These are phyloP conservation scores for Leptinotarsa undecemlineata DNA, from an alignment of 1,140 invertebrate species.

Conservation along the genomic window DNA sequence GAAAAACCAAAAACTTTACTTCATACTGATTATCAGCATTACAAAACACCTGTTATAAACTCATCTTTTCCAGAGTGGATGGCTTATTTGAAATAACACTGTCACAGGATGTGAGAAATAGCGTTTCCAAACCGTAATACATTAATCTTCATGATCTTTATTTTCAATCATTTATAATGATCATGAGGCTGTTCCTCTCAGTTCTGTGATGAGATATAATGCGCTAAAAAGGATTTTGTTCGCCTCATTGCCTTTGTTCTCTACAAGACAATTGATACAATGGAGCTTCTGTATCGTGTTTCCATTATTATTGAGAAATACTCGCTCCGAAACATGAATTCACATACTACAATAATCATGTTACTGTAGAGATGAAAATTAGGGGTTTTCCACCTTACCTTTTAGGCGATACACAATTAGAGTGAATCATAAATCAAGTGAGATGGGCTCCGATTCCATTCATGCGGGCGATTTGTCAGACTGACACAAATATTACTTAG, in stretches of 20 bases:
- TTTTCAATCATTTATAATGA: constrained; percentile 8
- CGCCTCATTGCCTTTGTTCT: not conserved
- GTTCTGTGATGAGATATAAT: not conserved
- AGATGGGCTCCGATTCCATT: no score
- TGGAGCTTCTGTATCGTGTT: not conserved
- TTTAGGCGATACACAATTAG: no score
- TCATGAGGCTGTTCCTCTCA: not conserved
- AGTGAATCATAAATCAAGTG: no score
- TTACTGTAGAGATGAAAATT: no score
- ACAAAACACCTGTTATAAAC: constrained; percentile 2
- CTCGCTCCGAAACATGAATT: not conserved
- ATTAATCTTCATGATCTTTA: constrained; percentile 8
- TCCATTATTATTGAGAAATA: not conserved
- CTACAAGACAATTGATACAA: not conserved
- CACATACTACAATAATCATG: not conserved
- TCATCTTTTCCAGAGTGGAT: not conserved
- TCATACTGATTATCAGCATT: constrained; percentile 8
- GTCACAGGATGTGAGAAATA: constrained; percentile 1
- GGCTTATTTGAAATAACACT: not conserved
- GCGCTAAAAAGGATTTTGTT: not conserved
- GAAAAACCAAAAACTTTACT: not conserved
- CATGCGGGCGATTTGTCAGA: no score
- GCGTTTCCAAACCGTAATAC: constrained; percentile 4
- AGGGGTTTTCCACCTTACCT: no score
- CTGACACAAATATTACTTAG: no score